Percentiles rank a stretch among this genome's conserved stretches.
These are phyloP conservation scores for Acanthurus leucopareius DNA, from an alignment of 2,797 vertebrate species.

Conservation along the genomic window DNA sequence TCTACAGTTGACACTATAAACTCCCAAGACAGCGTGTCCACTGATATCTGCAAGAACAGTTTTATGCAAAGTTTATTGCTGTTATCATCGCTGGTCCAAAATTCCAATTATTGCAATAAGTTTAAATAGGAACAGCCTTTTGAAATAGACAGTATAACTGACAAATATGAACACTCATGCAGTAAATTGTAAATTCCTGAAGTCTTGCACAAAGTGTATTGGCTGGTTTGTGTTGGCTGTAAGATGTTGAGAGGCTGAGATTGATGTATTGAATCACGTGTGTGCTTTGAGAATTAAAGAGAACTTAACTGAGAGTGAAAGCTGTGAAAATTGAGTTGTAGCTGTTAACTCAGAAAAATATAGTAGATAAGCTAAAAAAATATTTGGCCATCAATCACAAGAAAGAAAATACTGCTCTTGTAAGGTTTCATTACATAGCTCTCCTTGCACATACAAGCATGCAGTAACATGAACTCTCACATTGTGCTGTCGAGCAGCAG, in stretches of 20 bases:
- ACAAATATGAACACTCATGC: background rate
- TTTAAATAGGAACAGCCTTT: background rate
- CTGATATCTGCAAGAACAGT: slow-evolving; percentile 83
- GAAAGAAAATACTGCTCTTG: background rate
- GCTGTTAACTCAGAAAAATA: background rate
- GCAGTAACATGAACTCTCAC: slow-evolving; percentile 75
- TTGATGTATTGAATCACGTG: no score
- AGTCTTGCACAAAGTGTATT: background rate
- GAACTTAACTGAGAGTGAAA: background rate
- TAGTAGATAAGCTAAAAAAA: background rate
- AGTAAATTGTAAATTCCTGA: background rate
- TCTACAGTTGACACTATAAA: slow-evolving; percentile 90
- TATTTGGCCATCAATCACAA: background rate
- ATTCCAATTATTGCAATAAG: background rate
- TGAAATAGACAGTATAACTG: background rate
- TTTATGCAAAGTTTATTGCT: slow-evolving; percentile 1
- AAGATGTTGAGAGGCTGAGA: slow-evolving; percentile 6
- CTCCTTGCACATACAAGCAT: background rate
- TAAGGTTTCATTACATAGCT: background rate
- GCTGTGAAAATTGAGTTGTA: background rate
- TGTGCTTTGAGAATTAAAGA: background rate
- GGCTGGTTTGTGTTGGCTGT: slow-evolving; percentile 9
- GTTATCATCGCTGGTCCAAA: background rate
- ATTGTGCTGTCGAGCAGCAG: slow-evolving; percentile 86
- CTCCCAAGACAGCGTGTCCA: slow-evolving; percentile 92